Conservation (phyloP, 2,888 invertebrate genomes). For the Yponomeuta malinellus region DNA sequence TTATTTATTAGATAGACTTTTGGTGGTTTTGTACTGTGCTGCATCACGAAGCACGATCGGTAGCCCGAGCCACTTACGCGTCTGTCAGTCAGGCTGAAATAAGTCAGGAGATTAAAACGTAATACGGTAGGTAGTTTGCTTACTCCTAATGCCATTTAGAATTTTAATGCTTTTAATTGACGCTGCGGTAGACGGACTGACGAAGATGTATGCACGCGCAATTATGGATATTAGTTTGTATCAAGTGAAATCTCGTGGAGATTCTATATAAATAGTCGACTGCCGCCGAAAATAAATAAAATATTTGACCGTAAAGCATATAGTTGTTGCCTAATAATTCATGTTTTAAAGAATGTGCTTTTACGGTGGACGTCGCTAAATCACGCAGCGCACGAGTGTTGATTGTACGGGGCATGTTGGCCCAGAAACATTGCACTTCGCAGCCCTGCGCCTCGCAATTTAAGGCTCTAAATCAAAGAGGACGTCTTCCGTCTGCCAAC, state of each 20-base stretch:
- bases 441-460: constrained; percentile 61
- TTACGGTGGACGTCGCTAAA: constrained; percentile 11
- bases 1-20: constrained; percentile 64
- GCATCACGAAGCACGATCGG: constrained; percentile 44
- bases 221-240: neutral
- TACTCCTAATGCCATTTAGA: constrained; percentile 55
- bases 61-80: constrained; percentile 60
- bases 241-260: neutral
- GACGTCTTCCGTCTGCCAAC: constrained; percentile 30
- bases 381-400: constrained; percentile 28
- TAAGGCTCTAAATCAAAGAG: constrained; percentile 66
- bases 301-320: neutral
- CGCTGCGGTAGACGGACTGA: neutral
- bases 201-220: neutral
- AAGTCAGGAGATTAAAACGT: constrained; percentile 65
- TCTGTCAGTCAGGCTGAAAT: constrained; percentile 59
- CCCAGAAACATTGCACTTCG: constrained; percentile 42
- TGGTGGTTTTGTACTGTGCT: constrained; percentile 45
- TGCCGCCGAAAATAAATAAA: neutral
- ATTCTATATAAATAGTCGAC: neutral
- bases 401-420: constrained; percentile 39
- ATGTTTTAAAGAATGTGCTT: constrained; percentile 7
- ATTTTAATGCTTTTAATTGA: constrained; percentile 62
- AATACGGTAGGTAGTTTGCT: constrained; percentile 72
- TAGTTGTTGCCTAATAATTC: neutral